Percentiles rank a stretch among this genome's conserved stretches.
Conservation (phyloP, 2,888 invertebrate species). For the Gymnoscelis rufifasciata region DNA sequence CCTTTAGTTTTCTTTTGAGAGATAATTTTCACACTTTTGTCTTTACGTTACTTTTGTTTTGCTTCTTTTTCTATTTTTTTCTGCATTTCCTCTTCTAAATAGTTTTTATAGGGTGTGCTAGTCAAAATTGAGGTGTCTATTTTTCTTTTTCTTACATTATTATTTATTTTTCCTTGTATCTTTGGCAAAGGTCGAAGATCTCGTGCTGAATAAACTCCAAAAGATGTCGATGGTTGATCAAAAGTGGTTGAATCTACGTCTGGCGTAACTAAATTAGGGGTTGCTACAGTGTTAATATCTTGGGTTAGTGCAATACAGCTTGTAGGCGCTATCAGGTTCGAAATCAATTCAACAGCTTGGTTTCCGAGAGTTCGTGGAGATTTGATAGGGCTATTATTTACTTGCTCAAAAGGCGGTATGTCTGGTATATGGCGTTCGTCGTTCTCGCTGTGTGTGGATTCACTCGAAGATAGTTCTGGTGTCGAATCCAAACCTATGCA, state of each 20-base stretch:
- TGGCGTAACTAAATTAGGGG: slow-evolving; percentile 4
- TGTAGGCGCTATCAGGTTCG: slow-evolving; percentile 4
- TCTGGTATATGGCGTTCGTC: slow-evolving; percentile 5
- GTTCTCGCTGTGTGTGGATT: slow-evolving; percentile 5
- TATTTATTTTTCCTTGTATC: too few relatives aligned
- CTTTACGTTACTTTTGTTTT: too few relatives aligned
- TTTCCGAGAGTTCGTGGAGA: slow-evolving; percentile 2
- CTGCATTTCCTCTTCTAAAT: slow-evolving; percentile 10
- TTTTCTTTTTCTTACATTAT: too few relatives aligned
- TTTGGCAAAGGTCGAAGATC: too few relatives aligned
- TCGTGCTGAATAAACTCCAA: too few relatives aligned
- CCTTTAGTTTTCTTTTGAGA: too few relatives aligned
- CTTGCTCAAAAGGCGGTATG: slow-evolving; percentile 2
- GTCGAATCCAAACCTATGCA: slow-evolving; percentile 5
- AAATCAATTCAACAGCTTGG: slow-evolving; percentile 3
- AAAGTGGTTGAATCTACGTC: slow-evolving; percentile 4
- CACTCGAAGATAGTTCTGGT: slow-evolving; percentile 5
- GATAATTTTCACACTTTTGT: too few relatives aligned
- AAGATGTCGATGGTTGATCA: slow-evolving; percentile 5
- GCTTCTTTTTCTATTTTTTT: slow-evolving; percentile 9
- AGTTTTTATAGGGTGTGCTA: slow-evolving; percentile 15
- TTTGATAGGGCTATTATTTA: slow-evolving; percentile 7
- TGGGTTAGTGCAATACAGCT: slow-evolving; percentile 1
- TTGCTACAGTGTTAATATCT: slow-evolving; percentile 5
- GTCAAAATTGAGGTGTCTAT: slow-evolving; percentile 6